Conservation (phyloP, 2,888 invertebrate genomes). For the Stenurella melanura region DNA sequence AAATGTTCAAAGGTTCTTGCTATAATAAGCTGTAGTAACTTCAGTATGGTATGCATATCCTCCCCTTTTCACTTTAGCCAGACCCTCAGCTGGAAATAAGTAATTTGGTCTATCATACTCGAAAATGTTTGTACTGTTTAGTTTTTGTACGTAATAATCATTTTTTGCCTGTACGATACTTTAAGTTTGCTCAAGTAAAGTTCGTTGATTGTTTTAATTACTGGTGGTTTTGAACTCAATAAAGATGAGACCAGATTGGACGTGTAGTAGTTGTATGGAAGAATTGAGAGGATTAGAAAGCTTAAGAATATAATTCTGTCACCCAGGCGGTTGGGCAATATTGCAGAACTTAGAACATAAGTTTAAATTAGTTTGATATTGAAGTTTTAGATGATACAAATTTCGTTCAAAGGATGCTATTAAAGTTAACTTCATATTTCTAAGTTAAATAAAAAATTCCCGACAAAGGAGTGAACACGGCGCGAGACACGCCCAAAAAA, state of each 20-base stretch:
- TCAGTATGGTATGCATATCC: conserved; percentile 76
- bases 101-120: conserved; percentile 53
- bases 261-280: conserved; percentile 78
- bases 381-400: too few relatives aligned
- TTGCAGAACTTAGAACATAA: conserved; percentile 59
- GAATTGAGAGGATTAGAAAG: conserved; percentile 67
- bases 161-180: conserved; percentile 65
- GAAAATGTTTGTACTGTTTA: conserved; percentile 61
- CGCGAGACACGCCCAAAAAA: too few relatives aligned
- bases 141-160: conserved; percentile 56
- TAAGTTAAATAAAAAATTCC: too few relatives aligned
- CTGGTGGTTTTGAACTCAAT: conserved; percentile 74
- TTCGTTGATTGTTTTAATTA: conserved; percentile 74
- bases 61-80: conserved; percentile 72
- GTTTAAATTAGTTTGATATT: too few relatives aligned
- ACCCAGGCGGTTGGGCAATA: conserved; percentile 60
- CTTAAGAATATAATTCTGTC: conserved; percentile 65
- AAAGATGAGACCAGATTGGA: conserved; percentile 78
- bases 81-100: conserved; percentile 65
- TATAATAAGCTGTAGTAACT: conserved; percentile 72
- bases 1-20: conserved; percentile 73
- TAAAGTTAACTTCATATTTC: too few relatives aligned
- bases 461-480: too few relatives aligned
- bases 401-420: too few relatives aligned
- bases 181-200: conserved; percentile 74